These are phyloP conservation scores for Ailurus styani DNA, from an alignment of 2,113 vertebrate species.

Conservation along the genomic window DNA sequence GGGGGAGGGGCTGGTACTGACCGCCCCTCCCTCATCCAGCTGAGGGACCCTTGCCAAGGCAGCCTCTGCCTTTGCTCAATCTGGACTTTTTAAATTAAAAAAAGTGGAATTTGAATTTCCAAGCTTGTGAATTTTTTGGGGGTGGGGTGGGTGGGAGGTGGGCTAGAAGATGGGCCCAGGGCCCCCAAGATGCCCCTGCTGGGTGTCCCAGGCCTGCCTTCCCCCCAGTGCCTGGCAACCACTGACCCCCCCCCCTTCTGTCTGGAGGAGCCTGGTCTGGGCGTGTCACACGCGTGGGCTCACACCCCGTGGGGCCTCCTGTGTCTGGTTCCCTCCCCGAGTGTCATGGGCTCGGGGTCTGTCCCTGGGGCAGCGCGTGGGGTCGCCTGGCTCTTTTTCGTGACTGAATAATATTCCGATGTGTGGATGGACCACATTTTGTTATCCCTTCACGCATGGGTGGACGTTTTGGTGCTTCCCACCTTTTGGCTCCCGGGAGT, in stretches of 20 bases:
- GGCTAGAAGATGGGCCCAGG: too few species aligned
- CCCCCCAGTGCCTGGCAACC: neutral
- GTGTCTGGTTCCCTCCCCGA: neutral
- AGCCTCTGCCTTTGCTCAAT: neutral
- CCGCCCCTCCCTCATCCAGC: neutral
- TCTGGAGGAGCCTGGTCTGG: neutral
- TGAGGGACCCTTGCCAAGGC: neutral
- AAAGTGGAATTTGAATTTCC: neutral
- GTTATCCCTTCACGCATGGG: neutral
- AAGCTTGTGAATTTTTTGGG: neutral
- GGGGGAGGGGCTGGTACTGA: neutral
- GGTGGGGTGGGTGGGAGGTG: too few species aligned
- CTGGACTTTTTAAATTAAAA: constrained; percentile 46
- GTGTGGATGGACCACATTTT: neutral
- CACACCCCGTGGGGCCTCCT: neutral
- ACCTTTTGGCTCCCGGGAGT: too few species aligned
- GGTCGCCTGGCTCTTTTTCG: neutral
- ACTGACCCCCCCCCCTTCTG: neutral
- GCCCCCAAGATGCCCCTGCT: neutral
- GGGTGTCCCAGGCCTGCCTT: neutral
- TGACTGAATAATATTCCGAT: neutral
- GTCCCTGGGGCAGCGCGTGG: rapidly evolving
- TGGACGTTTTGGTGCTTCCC: neutral
- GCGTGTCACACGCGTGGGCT: rapidly evolving
- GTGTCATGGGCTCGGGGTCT: neutral